Percentiles rank a stretch among this genome's conserved stretches.
Evolutionary conservation across 2,113 vertebrate genomes (phyloP).

Genomic region (Oreocharis arfaki): DNA sequence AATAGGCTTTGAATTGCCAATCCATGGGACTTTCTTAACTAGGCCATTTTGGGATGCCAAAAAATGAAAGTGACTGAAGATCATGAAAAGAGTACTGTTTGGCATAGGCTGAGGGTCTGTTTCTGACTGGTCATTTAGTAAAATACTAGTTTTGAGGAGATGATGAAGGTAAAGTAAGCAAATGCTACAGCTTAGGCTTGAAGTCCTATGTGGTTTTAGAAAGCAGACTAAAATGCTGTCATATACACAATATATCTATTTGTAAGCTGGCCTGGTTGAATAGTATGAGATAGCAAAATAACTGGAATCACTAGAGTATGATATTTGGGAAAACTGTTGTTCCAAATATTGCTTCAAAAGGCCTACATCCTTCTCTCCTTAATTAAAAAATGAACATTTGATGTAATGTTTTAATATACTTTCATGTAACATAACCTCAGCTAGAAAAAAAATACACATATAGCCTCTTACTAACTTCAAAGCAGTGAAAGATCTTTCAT

Average conservation of each 20-base stretch:
- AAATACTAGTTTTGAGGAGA: background rate
- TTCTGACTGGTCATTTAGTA: background rate
- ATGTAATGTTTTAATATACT: background rate
- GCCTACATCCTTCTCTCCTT: background rate
- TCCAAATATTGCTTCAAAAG: background rate
- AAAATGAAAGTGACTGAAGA: background rate
- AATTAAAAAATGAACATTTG: background rate
- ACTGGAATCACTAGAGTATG: background rate
- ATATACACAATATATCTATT: background rate
- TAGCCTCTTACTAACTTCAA: constrained; percentile 10
- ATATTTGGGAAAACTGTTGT: background rate
- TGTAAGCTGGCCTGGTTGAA: background rate
- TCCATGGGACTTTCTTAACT: background rate
- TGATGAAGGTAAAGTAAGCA: background rate
- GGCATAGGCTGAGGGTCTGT: background rate
- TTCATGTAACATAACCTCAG: background rate
- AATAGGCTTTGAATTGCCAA: background rate
- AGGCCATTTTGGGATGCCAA: background rate
- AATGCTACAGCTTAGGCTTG: background rate
- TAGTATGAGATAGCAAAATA: background rate
- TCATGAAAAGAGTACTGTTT: background rate
- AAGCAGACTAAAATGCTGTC: background rate
- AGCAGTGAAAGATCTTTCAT: constrained; percentile 7
- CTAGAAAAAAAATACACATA: background rate
- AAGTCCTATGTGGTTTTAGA: background rate